Base-by-base conservation (phyloP, 2,888 invertebrate species). In the Agonopterix alstromeriana region DNA sequence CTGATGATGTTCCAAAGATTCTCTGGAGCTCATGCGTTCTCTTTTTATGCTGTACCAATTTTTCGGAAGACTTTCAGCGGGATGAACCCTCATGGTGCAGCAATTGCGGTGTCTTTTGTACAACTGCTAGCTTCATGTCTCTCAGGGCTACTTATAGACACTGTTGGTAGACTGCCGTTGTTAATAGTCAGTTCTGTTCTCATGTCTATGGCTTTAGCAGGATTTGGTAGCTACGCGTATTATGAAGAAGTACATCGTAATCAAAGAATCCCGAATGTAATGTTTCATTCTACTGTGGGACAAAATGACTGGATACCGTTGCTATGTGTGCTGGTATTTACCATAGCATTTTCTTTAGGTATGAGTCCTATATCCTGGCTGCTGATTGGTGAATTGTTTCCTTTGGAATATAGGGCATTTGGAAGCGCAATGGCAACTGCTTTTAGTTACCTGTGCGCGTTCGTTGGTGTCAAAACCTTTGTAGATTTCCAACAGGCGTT, bases 1-100 rank as follows among this genome's bases (percentile, higher is more conserved):
- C 89, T 97, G 57, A 97, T 97, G 96, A 93, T 96, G 83, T 96
- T 97, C 71, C 97, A 97, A 72, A 91, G 97, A 50, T 94, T 94
- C 65, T 90, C 94, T 41, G 96, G 96, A 10, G 95, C 95, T 36
- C 95, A 95, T 63, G 94, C 95, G 44, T 95, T 96, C 73, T 94
- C 93, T 58, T 95, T 95, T 73, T 96, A 96, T 77, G 95, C 95
- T 45, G 96, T 96, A 9, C 93, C 94, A 48, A 97, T 97, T 63
- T 96, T 97, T 75, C 90, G 94, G 55, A 93, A 94, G 76, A 96
- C 97, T 12, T 94, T 95, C 56, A 93, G 93, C 35, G 93, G 92
- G 7, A 93, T 95, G 84, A 94, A 95, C 68, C 95, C 95, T 4
- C 95, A 95, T 60, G 92, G 93, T 42, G 96, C 95, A 9, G 95